Evolutionary conservation across 2,113 vertebrate genomes (phyloP), one percentile per base, ranked within the genome.

Genomic region (Rhipidura dahli): DNA sequence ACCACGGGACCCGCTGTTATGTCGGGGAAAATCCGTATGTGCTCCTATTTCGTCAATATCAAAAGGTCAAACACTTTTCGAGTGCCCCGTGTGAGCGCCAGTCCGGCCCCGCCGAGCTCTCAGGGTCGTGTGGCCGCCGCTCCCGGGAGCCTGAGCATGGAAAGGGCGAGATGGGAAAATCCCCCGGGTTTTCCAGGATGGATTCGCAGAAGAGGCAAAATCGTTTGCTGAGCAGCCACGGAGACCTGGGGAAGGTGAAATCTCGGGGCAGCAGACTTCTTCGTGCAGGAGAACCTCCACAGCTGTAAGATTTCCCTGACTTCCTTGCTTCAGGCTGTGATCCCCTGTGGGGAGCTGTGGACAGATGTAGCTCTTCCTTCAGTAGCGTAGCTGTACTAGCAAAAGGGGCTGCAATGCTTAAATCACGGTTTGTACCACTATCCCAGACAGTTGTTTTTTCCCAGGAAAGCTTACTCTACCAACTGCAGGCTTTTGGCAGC

Each of bases 381-480:
- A 22, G 26, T 1, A 23, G 40, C 47, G 6, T 0, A 26, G 72
- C 18, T 13, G n/a, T 11, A 5, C 26, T 10, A 22, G 51, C 57
- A 27, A 12, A 35, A 75, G 81, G 30, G n/a, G 14, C 3, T 42
- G 28, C 33, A 21, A 3, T 81, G 50, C 54, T 86, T 90, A 54
- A 88, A 59, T 27, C 79, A 13, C 42, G 5, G 30, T 10, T 37
- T 33, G 35, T 63, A 39, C 40, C 83, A 45, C 31, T 27, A 20
- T 65, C 50, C 75, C 63, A 33, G 42, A 20, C 28, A 49, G 73
- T 69, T 78, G 24, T 13, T 59, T 72, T 78, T 82, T 54, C 88
- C 79, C 51, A 70, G 76, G 79, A 92, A 95, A 81, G 92, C 39
- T 68, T 90, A 60, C 35, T 79, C 72, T 87, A 31, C 47, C 65